These are phyloP conservation scores for Sturmia bella DNA, from an alignment of 2,888 invertebrate genomes.

Conservation along the genomic window DNA sequence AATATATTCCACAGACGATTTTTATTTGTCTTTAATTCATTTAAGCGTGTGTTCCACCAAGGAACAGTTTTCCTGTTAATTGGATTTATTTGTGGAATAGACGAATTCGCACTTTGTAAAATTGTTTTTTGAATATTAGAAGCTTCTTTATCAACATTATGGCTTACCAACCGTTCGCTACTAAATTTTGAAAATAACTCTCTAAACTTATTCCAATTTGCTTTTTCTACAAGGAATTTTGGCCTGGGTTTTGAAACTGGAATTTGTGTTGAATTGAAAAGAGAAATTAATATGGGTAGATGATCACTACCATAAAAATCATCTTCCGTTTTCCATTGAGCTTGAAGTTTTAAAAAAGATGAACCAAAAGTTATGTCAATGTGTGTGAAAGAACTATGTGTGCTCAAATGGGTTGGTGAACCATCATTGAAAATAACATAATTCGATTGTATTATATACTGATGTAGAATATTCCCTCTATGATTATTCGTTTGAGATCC, in stretches of 20 bases:
- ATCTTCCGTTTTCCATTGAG: constrained; percentile 43
- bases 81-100: constrained; percentile 27
- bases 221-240: neutral
- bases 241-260: constrained; percentile 1
- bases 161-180: no score
- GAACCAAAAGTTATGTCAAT: constrained; percentile 62
- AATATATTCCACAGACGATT: constrained; percentile 28
- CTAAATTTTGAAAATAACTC: no score
- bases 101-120: constrained; percentile 30
- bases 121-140: constrained; percentile 44
- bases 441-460: constrained; percentile 50
- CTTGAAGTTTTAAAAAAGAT: constrained; percentile 34
- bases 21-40: constrained; percentile 19
- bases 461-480: constrained; percentile 35
- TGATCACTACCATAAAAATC: constrained; percentile 36
- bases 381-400: constrained; percentile 65
- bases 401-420: constrained; percentile 36
- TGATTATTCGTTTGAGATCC: constrained; percentile 40
- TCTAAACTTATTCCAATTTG: constrained; percentile 11
- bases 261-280: no score
- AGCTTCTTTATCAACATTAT: constrained; percentile 31
- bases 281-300: no score
- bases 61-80: neutral
- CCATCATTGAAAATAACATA: constrained; percentile 50
- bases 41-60: constrained; percentile 47